A percentile compares a stretch with the other conserved stretches of the same genome.
phyloP scores from a whole-genome alignment of 2,888 invertebrate genomes.

The Tachina grossa region DNA sequence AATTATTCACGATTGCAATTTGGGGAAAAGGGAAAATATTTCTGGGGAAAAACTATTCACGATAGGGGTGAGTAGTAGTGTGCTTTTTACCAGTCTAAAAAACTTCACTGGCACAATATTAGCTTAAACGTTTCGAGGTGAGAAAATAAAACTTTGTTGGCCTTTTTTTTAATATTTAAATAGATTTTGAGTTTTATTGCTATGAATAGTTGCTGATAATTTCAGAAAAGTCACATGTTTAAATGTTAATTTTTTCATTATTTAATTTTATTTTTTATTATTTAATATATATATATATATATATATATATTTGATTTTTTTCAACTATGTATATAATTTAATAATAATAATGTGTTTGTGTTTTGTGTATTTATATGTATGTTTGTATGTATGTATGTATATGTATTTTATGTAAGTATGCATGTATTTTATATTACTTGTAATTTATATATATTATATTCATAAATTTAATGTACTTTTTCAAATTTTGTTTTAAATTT shows the following conservation, averaged over 20 bases:
- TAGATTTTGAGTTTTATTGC: conserved; percentile 68
- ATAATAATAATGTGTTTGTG: conserved; percentile 39
- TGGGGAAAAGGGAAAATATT: too few relatives aligned
- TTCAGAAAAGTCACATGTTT: conserved; percentile 69
- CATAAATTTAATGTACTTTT: conserved; percentile 29
- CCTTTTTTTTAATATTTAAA: conserved; percentile 59
- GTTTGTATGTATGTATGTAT: conserved; percentile 3
- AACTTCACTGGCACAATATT: too few relatives aligned
- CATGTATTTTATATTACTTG: conserved; percentile 3
- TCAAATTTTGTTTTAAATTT: conserved; percentile 33
- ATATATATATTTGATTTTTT: conserved; percentile 36
- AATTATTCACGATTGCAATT: too few relatives aligned
- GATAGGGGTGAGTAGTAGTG: too few relatives aligned
- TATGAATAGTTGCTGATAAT: conserved; percentile 70
- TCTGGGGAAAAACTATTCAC: too few relatives aligned
- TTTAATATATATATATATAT: conserved; percentile 30
- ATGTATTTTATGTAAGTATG: neutral
- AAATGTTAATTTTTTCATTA: conserved; percentile 49
- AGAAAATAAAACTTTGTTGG: conserved; percentile 44
- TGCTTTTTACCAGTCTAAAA: too few relatives aligned
- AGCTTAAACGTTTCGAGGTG: too few relatives aligned
- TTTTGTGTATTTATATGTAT: conserved; percentile 17
- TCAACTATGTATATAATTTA: conserved; percentile 53
- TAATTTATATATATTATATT: conserved; percentile 17
- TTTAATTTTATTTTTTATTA: conserved; percentile 42